Evolutionary conservation across 2,888 invertebrate species (phyloP).

Genomic region (Belgica antarctica): DNA sequence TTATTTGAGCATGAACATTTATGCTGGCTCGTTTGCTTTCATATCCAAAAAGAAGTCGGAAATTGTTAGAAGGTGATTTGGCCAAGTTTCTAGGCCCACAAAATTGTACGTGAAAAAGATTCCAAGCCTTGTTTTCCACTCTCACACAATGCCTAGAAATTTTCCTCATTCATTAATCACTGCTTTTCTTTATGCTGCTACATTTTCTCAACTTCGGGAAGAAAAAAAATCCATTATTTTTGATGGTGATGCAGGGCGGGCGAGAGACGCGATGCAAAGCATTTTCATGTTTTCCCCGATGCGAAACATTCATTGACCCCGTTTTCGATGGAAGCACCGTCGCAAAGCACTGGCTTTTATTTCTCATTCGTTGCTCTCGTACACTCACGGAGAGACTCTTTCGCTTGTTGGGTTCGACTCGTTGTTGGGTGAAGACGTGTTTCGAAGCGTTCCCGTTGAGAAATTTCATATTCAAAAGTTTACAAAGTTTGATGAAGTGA

Average conservation of each 20-base stretch:
- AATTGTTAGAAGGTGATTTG: slow-evolving; percentile 12
- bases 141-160: slow-evolving; percentile 15
- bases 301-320: slow-evolving; percentile 21
- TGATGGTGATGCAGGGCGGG: neutral
- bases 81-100: neutral
- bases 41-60: neutral
- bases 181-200: slow-evolving; percentile 29
- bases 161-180: slow-evolving; percentile 35
- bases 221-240: slow-evolving; percentile 27
- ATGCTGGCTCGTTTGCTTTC: neutral
- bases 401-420: neutral
- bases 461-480: slow-evolving; percentile 7
- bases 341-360: slow-evolving; percentile 11
- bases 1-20: neutral
- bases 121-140: neutral
- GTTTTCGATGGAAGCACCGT: slow-evolving; percentile 14
- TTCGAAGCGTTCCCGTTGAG: neutral
- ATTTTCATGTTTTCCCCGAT: neutral
- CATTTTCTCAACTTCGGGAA: slow-evolving; percentile 19
- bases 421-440: neutral
- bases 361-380: neutral
- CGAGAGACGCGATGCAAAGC: neutral
- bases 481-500: slow-evolving; percentile 3
- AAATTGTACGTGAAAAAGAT: slow-evolving; percentile 3
- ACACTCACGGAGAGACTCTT: neutral